Conservation (phyloP, 1,140 invertebrate species). For the Gryllus bimaculatus region DNA sequence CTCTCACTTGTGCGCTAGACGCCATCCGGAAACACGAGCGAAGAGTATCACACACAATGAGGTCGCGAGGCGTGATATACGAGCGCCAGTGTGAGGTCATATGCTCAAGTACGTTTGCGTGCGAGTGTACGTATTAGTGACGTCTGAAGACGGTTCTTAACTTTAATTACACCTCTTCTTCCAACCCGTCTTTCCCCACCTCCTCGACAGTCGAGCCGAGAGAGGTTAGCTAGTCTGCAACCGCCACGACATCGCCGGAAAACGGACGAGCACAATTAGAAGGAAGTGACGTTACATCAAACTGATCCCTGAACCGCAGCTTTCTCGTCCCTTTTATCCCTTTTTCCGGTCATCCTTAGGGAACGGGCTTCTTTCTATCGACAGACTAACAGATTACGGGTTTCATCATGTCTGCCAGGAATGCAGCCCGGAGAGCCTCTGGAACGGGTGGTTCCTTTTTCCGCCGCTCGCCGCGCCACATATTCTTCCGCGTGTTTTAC, state of each 20-base stretch:
- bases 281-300: neutral
- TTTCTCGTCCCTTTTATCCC: neutral
- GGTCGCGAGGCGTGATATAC: neutral
- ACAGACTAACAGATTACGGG: neutral
- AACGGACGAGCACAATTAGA: neutral
- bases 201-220: neutral
- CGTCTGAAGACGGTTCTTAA: too few species aligned
- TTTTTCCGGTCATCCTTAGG: neutral
- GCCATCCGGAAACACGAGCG: neutral
- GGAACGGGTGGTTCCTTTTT: neutral
- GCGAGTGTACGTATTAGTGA: too few species aligned
- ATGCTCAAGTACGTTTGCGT: too few species aligned
- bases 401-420: neutral
- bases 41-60: neutral
- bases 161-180: too few species aligned
- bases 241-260: neutral
- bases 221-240: neutral
- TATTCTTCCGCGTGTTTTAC: too few species aligned
- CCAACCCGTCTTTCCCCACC: too few species aligned
- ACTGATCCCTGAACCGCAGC: neutral
- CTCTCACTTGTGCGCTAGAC: too few species aligned
- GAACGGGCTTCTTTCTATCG: neutral
- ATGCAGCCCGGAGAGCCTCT: neutral
- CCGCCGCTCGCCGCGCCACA: too few species aligned
- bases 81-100: too few species aligned